Percentiles rank a stretch among this genome's conserved stretches.
These are phyloP conservation scores for Suricata suricatta DNA, from an alignment of 2,113 vertebrate genomes.

Conservation along the genomic window DNA sequence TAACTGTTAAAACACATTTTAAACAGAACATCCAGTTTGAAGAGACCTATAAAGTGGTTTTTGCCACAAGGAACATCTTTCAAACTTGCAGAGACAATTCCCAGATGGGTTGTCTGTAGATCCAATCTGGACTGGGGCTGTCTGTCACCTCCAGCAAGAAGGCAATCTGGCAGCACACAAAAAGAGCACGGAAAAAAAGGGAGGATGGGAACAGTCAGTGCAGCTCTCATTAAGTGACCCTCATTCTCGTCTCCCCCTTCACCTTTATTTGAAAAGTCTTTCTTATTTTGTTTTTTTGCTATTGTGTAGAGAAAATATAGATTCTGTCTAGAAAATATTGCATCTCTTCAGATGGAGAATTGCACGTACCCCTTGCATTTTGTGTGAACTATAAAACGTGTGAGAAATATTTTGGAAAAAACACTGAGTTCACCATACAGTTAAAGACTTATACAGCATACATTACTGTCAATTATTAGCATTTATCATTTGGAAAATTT, in stretches of 20 bases:
- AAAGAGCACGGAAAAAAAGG: slow-evolving; percentile 15
- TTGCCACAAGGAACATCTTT: slow-evolving; percentile 75
- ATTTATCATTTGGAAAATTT: slow-evolving; percentile 18
- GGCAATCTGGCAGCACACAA: slow-evolving; percentile 58
- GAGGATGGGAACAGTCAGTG: background rate
- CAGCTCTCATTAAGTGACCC: slow-evolving; percentile 12
- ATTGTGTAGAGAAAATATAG: background rate
- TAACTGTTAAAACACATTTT: slow-evolving; percentile 17
- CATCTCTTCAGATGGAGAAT: background rate
- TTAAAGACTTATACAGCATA: background rate
- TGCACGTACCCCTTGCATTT: background rate
- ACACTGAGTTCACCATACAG: background rate
- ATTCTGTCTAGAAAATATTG: background rate
- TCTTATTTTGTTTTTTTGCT: background rate
- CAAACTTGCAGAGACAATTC: slow-evolving; percentile 70
- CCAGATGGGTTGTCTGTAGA: slow-evolving; percentile 71
- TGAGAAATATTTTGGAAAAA: slow-evolving; percentile 45
- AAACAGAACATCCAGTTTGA: slow-evolving; percentile 53
- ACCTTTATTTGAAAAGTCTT: slow-evolving; percentile 25
- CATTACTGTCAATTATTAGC: slow-evolving; percentile 12
- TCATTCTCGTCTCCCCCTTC: background rate
- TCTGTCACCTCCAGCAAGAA: slow-evolving; percentile 72
- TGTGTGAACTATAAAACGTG: background rate
- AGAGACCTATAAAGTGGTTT: slow-evolving; percentile 64
- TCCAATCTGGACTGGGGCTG: slow-evolving; percentile 59